phyloP scores from a whole-genome alignment of 2,888 invertebrate genomes.

The Tetragonula carbonaria region DNA sequence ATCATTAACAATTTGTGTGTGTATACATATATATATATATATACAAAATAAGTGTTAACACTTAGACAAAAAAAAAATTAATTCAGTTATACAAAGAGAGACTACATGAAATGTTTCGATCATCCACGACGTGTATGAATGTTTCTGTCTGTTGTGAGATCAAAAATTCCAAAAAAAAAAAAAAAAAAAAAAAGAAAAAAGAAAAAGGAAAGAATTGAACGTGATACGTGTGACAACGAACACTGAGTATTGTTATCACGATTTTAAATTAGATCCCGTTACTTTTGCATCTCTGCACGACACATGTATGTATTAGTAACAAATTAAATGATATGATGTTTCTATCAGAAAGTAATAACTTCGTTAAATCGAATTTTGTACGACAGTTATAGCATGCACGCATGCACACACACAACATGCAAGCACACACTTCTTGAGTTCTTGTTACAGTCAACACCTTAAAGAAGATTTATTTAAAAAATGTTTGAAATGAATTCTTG shows the following conservation, averaged over 20 bases:
- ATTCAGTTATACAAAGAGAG: neutral
- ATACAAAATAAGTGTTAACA: neutral
- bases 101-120: neutral
- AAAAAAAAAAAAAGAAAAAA: too few species aligned
- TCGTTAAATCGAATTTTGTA: constrained; percentile 45
- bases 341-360: constrained; percentile 34
- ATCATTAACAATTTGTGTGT: too few species aligned
- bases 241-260: too few species aligned
- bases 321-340: constrained; percentile 24
- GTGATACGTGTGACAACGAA: neutral
- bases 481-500: constrained; percentile 38
- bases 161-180: neutral
- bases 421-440: constrained; percentile 66
- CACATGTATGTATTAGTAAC: constrained; percentile 13
- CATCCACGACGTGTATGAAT: neutral
- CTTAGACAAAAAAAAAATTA: constrained; percentile 2
- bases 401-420: constrained; percentile 74
- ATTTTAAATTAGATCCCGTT: constrained; percentile 11
- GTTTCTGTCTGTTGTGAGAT: neutral
- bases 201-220: neutral
- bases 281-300: constrained; percentile 10
- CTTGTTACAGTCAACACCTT: constrained; percentile 54
- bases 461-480: constrained; percentile 32
- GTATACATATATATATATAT: neutral
- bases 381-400: constrained; percentile 69